A percentile compares a stretch with the other conserved stretches of the same genome.
Evolutionary conservation across 2,797 vertebrate genomes (phyloP).

Genomic region (Rhinella marina): DNA sequence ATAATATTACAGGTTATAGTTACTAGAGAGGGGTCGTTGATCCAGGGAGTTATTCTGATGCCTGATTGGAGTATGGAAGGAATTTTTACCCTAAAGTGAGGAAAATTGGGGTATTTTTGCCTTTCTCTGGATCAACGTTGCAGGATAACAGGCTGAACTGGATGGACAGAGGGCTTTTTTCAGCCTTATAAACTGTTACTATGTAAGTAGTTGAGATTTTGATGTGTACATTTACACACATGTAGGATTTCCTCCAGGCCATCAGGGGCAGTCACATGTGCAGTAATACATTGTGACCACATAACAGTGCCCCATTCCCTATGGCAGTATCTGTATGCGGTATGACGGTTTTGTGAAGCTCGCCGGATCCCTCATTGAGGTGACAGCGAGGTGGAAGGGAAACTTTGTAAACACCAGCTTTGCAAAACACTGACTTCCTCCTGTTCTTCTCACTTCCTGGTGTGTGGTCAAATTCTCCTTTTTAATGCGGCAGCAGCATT

Average conservation of each 20-base stretch:
- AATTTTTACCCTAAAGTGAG: too few species aligned
- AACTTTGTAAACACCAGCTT: conserved; percentile 53
- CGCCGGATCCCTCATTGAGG: background rate
- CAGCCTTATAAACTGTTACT: too few species aligned
- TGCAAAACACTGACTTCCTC: conserved; percentile 56
- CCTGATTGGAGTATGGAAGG: too few species aligned
- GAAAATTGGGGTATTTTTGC: too few species aligned
- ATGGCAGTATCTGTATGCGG: background rate
- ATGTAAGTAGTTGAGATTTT: too few species aligned
- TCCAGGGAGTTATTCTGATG: too few species aligned
- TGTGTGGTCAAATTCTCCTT: conserved; percentile 1
- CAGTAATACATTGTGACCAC: background rate
- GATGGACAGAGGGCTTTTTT: too few species aligned
- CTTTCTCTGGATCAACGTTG: too few species aligned
- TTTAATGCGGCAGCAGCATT: background rate
- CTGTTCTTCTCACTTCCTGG: conserved; percentile 40
- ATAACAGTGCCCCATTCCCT: background rate
- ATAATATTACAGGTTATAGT: too few species aligned
- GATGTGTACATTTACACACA: too few species aligned
- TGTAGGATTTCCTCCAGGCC: background rate
- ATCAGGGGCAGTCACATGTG: background rate
- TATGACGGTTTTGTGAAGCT: background rate
- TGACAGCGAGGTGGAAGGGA: conserved; percentile 46
- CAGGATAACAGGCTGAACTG: too few species aligned
- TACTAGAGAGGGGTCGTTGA: too few species aligned